Evolutionary conservation across 2,113 vertebrate species (phyloP), one percentile per base, ranked within the genome.

Genomic region (Nothoprocta pentlandii): DNA sequence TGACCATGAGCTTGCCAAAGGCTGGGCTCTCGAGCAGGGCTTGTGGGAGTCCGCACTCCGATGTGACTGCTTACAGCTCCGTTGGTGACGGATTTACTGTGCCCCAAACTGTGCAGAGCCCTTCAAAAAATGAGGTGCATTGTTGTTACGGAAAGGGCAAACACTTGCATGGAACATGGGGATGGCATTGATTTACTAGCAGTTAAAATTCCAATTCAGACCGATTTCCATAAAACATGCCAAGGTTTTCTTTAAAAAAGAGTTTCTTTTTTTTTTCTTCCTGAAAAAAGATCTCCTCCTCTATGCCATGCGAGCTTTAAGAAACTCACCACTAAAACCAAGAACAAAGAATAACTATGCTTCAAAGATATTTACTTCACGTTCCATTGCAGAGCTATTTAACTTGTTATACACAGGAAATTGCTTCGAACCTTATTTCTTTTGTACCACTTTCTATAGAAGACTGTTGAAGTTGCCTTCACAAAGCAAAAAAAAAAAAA

Each of bases 151-250:
- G 49, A 90, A 36, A 3, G 6, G 64, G 13, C 16, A 4, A 92
- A 41, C 47, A 62, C 44, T 78, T 87, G 64, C 42, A 68, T 75
- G 56, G 34, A 94, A 39, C 10, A 0, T 16, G 23, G 85, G 93
- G 64, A 97, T 94, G 95, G 96, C 92, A 96, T 95, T 91, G 92
- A 96, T 95, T 95, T 96, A 92, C 89, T 77, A 87, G 71, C 82
- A 94, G 95, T 34, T 85, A 74, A 95, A 95, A 89, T 93, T 95
- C 85, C 93, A 92, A 19, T 94, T 95, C 62, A 79, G 80, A 90
- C 85, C 66, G 56, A 93, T 96, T 96, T 96, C 93, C 92, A 93
- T 90, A 30, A 83, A 94, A 90, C 79, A 81, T 92, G 89, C 91
- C 95, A 95, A 95, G 47, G 61, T 62, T 63, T 44, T 81, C 76